Base-by-base conservation (phyloP, 2,888 invertebrate genomes). In the Lycia hirtaria region DNA sequence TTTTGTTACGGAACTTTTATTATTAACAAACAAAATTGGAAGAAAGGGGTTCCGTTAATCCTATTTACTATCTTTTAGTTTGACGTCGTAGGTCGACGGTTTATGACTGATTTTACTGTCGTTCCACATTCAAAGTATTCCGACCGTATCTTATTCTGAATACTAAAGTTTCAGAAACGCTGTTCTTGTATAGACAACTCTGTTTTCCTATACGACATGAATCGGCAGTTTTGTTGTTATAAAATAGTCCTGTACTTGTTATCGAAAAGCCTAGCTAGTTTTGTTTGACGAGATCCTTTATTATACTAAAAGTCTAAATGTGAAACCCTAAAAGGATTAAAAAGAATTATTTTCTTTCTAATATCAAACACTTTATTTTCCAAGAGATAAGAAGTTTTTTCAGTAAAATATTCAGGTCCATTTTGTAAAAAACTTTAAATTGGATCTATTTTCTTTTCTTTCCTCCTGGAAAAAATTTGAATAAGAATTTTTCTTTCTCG, bases 71-170 rank as follows among this genome's bases (percentile, higher is more conserved):
- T 69, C 73, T 75, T 67, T 70, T 72, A 68, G 69, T 67, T 69
- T 58, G 64, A 63, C 64, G 68, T 65, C 68, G 74, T 72, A 69
- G 76, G 75, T 76, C 78, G 75, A 28, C 45, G 38, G 20, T 86
- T 85, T 82, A 81, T 69, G 80, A 75, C 74, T 68, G 65, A 64
- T 78, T 83, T 85, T 85, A 83, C 78, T 72, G 75, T 72, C 73
- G 75, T 80, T 80, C 68, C 67, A 68, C 62, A 68, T 76, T 76
- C 67, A 68, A 71, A 72, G 71, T 69, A 67, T 68, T 72, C 62
- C 65, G 69, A 70, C 62, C 58, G 68, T 67, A 73, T 70, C 65
- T 66, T 59, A 62, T 67, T 65, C 62, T 67, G 71, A 77, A 73
- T 70, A 73, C 62, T 68, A 64, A 69, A 70, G 62, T 64, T 65